A percentile compares a stretch with the other conserved stretches of the same genome.
Evolutionary conservation across 1,140 invertebrate species (phyloP).

Genomic region (Argopecten irradians): DNA sequence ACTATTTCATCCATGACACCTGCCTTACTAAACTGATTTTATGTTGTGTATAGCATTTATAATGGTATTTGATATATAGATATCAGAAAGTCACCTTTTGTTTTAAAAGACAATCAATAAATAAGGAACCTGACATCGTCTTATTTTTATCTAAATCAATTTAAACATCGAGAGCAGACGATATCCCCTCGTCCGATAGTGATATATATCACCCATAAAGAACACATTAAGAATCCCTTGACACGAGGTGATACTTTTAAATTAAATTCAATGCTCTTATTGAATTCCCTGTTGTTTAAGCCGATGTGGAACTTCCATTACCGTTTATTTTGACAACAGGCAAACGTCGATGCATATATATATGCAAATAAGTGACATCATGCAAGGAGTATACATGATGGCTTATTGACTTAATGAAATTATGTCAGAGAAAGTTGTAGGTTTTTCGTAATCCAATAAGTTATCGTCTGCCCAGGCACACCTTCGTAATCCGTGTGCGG

Average conservation of each 20-base stretch:
- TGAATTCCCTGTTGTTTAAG: not conserved
- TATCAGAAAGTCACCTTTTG: too few relatives aligned
- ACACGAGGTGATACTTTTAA: not conserved
- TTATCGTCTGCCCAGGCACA: not conserved
- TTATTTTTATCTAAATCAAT: not conserved
- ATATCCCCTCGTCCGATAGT: not conserved
- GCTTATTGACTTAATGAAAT: not conserved
- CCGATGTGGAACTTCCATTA: not conserved
- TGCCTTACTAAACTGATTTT: too few relatives aligned
- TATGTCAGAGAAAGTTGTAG: constrained; percentile 17
- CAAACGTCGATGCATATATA: not conserved
- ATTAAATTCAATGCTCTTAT: not conserved
- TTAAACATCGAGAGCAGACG: not conserved
- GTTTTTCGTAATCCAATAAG: not conserved
- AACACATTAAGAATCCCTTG: not conserved
- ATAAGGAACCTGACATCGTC: too few relatives aligned
- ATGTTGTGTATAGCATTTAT: too few relatives aligned
- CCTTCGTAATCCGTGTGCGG: not conserved
- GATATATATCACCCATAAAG: not conserved
- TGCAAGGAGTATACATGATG: not conserved
- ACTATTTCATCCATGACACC: too few relatives aligned
- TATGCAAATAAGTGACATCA: constrained; percentile 3
- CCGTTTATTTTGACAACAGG: not conserved
- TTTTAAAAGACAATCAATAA: too few relatives aligned
- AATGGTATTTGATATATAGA: too few relatives aligned